Evolutionary conservation across 2,888 invertebrate genomes (phyloP).

Genomic region (Allacma fusca): DNA sequence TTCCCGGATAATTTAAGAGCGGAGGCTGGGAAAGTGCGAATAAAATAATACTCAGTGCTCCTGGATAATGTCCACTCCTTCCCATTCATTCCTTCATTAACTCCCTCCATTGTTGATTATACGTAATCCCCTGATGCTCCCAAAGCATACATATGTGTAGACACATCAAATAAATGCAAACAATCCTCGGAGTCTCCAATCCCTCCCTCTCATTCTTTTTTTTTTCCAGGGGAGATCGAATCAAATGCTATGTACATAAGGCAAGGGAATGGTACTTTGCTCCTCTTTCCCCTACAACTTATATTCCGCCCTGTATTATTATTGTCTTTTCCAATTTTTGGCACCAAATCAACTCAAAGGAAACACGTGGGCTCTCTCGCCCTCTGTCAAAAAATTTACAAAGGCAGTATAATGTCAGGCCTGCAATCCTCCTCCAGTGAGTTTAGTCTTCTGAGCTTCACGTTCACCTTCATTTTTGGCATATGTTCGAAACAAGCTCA

Average conservation of each 20-base stretch:
- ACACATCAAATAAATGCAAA: background rate
- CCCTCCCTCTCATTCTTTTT: too few species aligned
- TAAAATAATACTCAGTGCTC: conserved; percentile 8
- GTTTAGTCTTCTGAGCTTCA: too few species aligned
- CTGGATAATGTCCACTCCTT: conserved; percentile 3
- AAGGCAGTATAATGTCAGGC: too few species aligned
- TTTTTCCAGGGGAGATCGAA: too few species aligned
- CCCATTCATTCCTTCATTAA: conserved; percentile 1
- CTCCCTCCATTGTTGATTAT: conserved; percentile 3
- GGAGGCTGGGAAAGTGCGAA: conserved; percentile 17
- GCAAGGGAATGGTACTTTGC: too few species aligned
- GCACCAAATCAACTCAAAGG: background rate
- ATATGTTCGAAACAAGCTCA: too few species aligned
- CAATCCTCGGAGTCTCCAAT: background rate
- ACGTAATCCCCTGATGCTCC: background rate
- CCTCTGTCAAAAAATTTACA: too few species aligned
- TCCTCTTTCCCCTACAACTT: background rate
- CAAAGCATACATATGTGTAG: background rate
- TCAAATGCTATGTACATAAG: too few species aligned
- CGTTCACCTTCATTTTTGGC: too few species aligned
- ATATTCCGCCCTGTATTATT: background rate
- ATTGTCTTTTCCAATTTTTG: background rate
- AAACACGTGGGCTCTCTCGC: too few species aligned
- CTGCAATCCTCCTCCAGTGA: too few species aligned
- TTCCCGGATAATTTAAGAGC: conserved; percentile 9